Base-by-base conservation (phyloP, 2,113 vertebrate species). In the Sapayoa aenigma region DNA sequence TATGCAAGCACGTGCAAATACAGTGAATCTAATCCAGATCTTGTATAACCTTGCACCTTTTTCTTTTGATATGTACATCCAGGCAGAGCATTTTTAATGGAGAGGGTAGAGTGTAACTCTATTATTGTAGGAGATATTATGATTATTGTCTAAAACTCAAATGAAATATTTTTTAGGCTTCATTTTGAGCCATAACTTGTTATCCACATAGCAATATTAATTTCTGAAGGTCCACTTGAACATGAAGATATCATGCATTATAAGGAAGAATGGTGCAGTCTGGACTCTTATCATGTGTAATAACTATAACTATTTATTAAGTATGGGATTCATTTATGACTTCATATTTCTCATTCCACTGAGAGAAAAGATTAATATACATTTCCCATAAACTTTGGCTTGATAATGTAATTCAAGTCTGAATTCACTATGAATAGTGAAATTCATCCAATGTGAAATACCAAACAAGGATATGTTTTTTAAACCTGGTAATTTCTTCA, bases 301-400 rank as follows among this genome's bases (percentile, higher is more conserved):
- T 92, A 92, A 44, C 56, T 78, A 21, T 62, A 81, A 81, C 50
- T 94, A 89, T 86, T 92, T 95, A 80, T 91, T 75, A 93, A 89
- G 14, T 11, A 79, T 47, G 33, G 68, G 39, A 33, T 82, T 89
- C 52, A 89, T 91, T 91, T 95, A 78, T 87, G 80, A 78, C 21
- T 81, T 92, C 24, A 31, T 74, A 60, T 74, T 84, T 90, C 1
- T 2, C 28, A 78, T 89, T 94, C 69, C 27, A 73, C 41, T 46
- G 41, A 84, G 41, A 91, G 33, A 82, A 82, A 82, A 94, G 18
- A 90, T 84, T 92, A 91, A 56, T 50, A 62, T 90, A 69, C 6
- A 65, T 76, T 95, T 93, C 62, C 44, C 78, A 52, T 86, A 82
- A 14, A 37, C 39, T 72, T 84, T 60, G n/a, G 4, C 47, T 82